Percentiles rank a stretch among this genome's conserved stretches.
Conservation (phyloP, 2,888 invertebrate species). For the Spatulosminthurus flaviceps region DNA sequence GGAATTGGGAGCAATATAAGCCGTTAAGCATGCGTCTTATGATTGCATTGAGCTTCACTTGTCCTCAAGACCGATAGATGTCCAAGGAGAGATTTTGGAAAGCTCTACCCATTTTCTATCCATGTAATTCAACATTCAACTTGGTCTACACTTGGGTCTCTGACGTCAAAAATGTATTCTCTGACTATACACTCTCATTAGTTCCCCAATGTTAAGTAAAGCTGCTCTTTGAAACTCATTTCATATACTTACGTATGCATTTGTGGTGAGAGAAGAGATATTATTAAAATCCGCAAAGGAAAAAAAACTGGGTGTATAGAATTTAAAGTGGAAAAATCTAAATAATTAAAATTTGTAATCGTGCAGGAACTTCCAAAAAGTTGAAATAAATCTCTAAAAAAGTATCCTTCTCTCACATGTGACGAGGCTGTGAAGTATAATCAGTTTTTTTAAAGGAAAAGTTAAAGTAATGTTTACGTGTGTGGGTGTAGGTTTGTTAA, state of each 20-base stretch:
- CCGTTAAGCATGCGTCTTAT: slow-evolving; percentile 24
- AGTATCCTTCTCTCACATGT: slow-evolving; percentile 4
- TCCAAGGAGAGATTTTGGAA: slow-evolving; percentile 25
- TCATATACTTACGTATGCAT: slow-evolving; percentile 25
- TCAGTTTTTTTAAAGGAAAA: slow-evolving; percentile 25
- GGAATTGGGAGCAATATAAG: not conserved
- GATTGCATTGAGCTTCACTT: not conserved
- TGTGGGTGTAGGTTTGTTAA: slow-evolving; percentile 29
- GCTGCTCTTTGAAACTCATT: slow-evolving; percentile 12
- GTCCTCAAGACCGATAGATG: not conserved
- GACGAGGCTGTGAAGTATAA: not conserved
- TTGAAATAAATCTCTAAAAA: not conserved
- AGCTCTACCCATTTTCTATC: slow-evolving; percentile 35
- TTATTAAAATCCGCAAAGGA: slow-evolving; percentile 7
- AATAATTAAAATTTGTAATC: not conserved
- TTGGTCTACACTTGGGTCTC: slow-evolving; percentile 16
- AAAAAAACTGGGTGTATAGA: not conserved
- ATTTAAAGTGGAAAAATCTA: not conserved
- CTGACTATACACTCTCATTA: not conserved
- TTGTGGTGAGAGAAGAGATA: slow-evolving; percentile 18
- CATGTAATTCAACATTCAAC: too few relatives aligned
- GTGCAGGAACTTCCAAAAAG: too few relatives aligned
- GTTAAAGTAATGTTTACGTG: slow-evolving; percentile 17
- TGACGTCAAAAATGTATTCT: slow-evolving; percentile 43
- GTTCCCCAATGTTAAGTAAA: not conserved